Evolutionary conservation across 1,140 invertebrate genomes (phyloP).

Genomic region (Drosophila bocki): DNA sequence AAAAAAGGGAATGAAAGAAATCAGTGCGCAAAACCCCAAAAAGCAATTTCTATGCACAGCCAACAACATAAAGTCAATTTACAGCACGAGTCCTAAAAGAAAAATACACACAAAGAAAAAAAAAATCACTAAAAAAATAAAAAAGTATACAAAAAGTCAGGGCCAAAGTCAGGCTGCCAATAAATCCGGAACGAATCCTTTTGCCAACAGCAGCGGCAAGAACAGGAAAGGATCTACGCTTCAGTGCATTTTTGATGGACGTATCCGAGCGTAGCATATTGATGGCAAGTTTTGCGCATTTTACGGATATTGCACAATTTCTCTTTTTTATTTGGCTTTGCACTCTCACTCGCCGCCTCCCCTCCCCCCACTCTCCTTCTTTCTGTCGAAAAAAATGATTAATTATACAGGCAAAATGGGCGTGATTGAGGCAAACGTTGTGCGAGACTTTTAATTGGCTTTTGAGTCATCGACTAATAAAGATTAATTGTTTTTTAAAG

Average conservation of each 20-base stretch:
- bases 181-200: slow-evolving; percentile 83
- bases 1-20: slow-evolving; percentile 30
- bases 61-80: slow-evolving; percentile 72
- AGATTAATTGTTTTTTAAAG: slow-evolving; percentile 84
- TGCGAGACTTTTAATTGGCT: slow-evolving; percentile 81
- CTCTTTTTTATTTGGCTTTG: slow-evolving; percentile 30
- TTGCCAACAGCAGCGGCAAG: slow-evolving; percentile 63
- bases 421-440: slow-evolving; percentile 69
- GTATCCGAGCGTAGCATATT: slow-evolving; percentile 84
- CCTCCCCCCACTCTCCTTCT: background rate
- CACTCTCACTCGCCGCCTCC: slow-evolving; percentile 1
- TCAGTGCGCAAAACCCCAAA: slow-evolving; percentile 48
- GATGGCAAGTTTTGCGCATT: slow-evolving; percentile 83
- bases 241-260: slow-evolving; percentile 82
- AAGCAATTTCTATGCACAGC: slow-evolving; percentile 59
- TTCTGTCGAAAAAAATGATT: slow-evolving; percentile 66
- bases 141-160: slow-evolving; percentile 19
- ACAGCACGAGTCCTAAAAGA: slow-evolving; percentile 63
- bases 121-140: slow-evolving; percentile 11
- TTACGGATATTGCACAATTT: slow-evolving; percentile 83
- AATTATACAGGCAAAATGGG: slow-evolving; percentile 65
- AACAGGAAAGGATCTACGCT: slow-evolving; percentile 81
- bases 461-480: slow-evolving; percentile 83
- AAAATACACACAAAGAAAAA: slow-evolving; percentile 35
- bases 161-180: slow-evolving; percentile 63